phyloP scores from a whole-genome alignment of 2,888 invertebrate genomes.

The Branchellion lobata region DNA sequence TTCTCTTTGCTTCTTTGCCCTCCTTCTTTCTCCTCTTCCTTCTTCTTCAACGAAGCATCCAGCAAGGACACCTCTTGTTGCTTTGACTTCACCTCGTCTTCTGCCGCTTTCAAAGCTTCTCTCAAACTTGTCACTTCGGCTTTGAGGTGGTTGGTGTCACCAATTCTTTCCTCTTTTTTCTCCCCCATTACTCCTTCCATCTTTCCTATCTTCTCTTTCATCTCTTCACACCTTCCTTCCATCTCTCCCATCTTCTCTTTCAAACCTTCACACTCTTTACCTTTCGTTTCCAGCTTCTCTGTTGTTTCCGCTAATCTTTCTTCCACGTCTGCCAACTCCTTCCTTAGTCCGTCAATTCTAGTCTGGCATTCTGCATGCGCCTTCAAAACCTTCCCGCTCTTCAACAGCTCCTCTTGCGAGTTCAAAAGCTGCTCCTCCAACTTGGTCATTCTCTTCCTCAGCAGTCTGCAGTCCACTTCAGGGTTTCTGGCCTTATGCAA shows the following conservation, averaged over 20 bases:
- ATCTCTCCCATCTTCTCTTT: conserved; percentile 18
- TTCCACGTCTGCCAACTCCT: conserved; percentile 33
- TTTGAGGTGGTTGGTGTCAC: background rate
- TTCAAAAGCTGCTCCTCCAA: conserved; percentile 42
- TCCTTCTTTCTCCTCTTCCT: background rate
- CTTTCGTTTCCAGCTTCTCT: background rate
- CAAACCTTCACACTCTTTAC: conserved; percentile 15
- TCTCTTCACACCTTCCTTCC: conserved; percentile 4
- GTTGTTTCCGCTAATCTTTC: conserved; percentile 9
- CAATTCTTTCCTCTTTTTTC: background rate
- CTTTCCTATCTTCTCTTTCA: conserved; percentile 16
- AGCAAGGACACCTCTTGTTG: too few relatives aligned
- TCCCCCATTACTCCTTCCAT: background rate
- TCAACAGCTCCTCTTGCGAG: conserved; percentile 18
- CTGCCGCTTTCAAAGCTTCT: background rate
- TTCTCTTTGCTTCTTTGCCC: background rate
- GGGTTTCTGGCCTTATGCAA: conserved; percentile 39
- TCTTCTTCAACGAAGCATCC: too few relatives aligned
- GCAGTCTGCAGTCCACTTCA: conserved; percentile 43
- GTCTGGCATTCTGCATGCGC: background rate
- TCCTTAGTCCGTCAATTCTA: background rate
- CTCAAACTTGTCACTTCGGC: background rate
- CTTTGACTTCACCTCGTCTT: background rate
- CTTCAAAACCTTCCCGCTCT: background rate
- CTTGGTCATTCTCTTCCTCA: conserved; percentile 32